Conservation (phyloP, 2,113 vertebrate species). For the Hiodon tergisus region DNA sequence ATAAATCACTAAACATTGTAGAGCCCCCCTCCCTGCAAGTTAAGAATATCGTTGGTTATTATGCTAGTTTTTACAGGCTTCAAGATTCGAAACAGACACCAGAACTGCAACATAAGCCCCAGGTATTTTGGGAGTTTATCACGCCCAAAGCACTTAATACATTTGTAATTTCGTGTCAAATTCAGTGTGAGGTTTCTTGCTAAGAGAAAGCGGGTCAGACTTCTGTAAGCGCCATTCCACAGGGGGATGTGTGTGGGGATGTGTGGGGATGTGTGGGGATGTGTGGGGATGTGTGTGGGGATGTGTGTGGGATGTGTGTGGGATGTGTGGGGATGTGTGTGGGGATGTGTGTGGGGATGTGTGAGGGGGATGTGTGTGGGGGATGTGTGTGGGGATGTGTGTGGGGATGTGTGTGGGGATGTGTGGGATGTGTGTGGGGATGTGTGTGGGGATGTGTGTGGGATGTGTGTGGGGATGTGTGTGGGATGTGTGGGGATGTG, state of each 20-base stretch:
- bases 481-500: too few species aligned
- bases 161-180: constrained; percentile 46
- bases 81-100: constrained; percentile 1
- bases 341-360: too few species aligned
- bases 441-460: neutral
- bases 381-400: too few species aligned
- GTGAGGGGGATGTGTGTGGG: too few species aligned
- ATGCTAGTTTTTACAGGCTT: constrained; percentile 1
- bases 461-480: neutral
- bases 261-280: too few species aligned
- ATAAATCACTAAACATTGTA: neutral
- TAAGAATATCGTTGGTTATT: neutral
- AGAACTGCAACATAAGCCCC: neutral
- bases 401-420: too few species aligned
- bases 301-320: too few species aligned
- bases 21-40: neutral
- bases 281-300: too few species aligned
- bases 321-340: too few species aligned
- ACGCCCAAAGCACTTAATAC: neutral
- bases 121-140: neutral
- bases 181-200: constrained; percentile 40
- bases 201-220: constrained; percentile 44
- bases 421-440: too few species aligned
- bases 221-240: constrained; percentile 38
- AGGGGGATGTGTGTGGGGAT: constrained; percentile 3